These are phyloP conservation scores for Hirtodrosophila alboralis DNA, from an alignment of 2,888 invertebrate genomes.

Conservation along the genomic window DNA sequence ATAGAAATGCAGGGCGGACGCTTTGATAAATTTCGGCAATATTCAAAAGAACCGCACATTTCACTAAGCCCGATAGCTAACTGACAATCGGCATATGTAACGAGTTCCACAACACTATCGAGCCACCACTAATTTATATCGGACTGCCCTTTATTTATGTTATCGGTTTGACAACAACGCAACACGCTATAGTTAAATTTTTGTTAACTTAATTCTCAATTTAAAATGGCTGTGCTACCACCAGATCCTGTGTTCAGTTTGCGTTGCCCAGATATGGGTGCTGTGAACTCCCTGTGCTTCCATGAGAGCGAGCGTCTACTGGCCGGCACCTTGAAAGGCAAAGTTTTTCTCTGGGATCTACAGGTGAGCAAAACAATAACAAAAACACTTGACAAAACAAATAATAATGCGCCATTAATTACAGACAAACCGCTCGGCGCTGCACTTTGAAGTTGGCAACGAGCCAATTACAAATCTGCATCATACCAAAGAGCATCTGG, in stretches of 20 bases:
- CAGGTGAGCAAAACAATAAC: slow-evolving; percentile 85
- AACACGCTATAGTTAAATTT: slow-evolving; percentile 30
- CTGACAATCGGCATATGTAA: too few species aligned
- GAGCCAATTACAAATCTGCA: slow-evolving; percentile 84
- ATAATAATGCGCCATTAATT: neutral
- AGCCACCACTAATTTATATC: slow-evolving; percentile 10
- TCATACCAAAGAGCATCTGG: slow-evolving; percentile 86
- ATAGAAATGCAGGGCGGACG: too few species aligned
- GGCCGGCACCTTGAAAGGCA: slow-evolving; percentile 90
- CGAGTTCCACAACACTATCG: neutral
- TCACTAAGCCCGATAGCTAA: too few species aligned
- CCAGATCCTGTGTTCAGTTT: slow-evolving; percentile 91
- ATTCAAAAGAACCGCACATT: too few species aligned
- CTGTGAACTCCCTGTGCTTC: slow-evolving; percentile 90
- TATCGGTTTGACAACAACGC: slow-evolving; percentile 29
- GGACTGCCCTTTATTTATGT: slow-evolving; percentile 32
- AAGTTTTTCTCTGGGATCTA: slow-evolving; percentile 91
- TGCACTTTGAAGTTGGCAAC: slow-evolving; percentile 88
- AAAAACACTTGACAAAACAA: slow-evolving; percentile 7
- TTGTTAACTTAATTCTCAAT: slow-evolving; percentile 15
- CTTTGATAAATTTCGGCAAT: too few species aligned
- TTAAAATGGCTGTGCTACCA: slow-evolving; percentile 87
- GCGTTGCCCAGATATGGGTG: slow-evolving; percentile 88
- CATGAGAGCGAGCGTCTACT: slow-evolving; percentile 88
- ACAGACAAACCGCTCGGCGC: slow-evolving; percentile 89